These are phyloP conservation scores for Biston stratarius DNA, from an alignment of 2,888 invertebrate species.

Conservation along the genomic window DNA sequence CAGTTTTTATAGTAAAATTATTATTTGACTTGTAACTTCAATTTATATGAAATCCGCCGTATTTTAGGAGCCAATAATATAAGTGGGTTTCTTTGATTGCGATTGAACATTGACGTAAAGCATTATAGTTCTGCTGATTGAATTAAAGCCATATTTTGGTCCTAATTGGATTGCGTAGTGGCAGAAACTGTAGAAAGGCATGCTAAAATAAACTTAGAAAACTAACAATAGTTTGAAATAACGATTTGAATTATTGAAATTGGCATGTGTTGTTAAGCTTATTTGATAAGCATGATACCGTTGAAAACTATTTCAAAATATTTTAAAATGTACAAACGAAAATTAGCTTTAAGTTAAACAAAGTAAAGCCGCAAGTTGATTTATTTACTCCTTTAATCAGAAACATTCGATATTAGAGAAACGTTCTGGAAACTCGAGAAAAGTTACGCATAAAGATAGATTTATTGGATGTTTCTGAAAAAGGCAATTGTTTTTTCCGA, in stretches of 20 bases:
- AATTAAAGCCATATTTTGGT: neutral
- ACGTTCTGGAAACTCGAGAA: neutral
- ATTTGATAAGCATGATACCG: constrained; percentile 59
- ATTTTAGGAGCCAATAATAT: neutral
- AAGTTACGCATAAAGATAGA: neutral
- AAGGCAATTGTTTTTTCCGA: neutral
- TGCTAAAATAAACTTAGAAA: constrained; percentile 57
- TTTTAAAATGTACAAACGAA: neutral
- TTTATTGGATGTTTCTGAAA: neutral
- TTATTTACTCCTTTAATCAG: neutral
- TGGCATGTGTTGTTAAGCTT: constrained; percentile 65
- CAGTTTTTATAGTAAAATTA: too few relatives aligned
- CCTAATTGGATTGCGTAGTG: constrained; percentile 46
- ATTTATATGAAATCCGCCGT: neutral
- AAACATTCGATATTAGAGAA: neutral
- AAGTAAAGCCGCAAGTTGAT: neutral
- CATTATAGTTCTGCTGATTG: neutral
- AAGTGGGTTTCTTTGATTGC: neutral
- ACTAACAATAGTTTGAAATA: constrained; percentile 54
- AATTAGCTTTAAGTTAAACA: neutral
- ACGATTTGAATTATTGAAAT: constrained; percentile 39
- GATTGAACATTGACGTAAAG: neutral
- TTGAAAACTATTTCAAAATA: neutral
- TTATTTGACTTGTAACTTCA: too few relatives aligned
- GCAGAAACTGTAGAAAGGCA: constrained; percentile 55